A percentile compares a stretch with the other conserved stretches of the same genome.
Conservation (phyloP, 1,140 invertebrate species). For the Platyura marginata region DNA sequence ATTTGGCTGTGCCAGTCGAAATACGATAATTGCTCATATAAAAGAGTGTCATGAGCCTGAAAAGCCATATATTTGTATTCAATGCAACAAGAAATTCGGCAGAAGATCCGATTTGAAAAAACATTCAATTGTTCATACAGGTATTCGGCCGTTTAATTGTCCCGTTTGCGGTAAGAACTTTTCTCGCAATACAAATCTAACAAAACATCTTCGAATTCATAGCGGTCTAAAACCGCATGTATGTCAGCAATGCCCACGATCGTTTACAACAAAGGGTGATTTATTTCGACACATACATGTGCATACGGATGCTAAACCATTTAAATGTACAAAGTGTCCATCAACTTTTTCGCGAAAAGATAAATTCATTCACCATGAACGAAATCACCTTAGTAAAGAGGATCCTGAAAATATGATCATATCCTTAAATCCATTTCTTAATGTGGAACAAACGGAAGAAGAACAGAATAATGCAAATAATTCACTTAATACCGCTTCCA, state of each 20-base stretch:
- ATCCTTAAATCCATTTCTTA: not conserved
- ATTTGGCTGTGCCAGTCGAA: constrained; percentile 30
- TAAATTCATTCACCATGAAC: constrained; percentile 37
- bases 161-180: constrained; percentile 47
- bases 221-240: constrained; percentile 48
- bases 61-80: constrained; percentile 41
- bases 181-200: constrained; percentile 60
- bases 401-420: constrained; percentile 1
- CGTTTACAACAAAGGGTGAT: constrained; percentile 49
- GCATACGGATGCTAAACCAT: constrained; percentile 50
- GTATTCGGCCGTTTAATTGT: constrained; percentile 44
- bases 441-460: not conserved
- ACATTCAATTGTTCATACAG: constrained; percentile 53
- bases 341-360: constrained; percentile 42
- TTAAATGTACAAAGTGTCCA: constrained; percentile 42
- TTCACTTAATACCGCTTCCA: not conserved
- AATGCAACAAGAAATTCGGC: constrained; percentile 42
- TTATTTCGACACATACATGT: constrained; percentile 46
- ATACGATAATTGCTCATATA: constrained; percentile 35
- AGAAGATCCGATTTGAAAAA: constrained; percentile 42
- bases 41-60: constrained; percentile 39
- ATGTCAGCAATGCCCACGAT: constrained; percentile 50
- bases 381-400: constrained; percentile 25
- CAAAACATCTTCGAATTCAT: constrained; percentile 64
- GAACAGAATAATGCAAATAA: not conserved